A percentile compares a stretch with the other conserved stretches of the same genome.
Evolutionary conservation across 2,797 vertebrate species (phyloP).

Genomic region (Pteropus rufus): DNA sequence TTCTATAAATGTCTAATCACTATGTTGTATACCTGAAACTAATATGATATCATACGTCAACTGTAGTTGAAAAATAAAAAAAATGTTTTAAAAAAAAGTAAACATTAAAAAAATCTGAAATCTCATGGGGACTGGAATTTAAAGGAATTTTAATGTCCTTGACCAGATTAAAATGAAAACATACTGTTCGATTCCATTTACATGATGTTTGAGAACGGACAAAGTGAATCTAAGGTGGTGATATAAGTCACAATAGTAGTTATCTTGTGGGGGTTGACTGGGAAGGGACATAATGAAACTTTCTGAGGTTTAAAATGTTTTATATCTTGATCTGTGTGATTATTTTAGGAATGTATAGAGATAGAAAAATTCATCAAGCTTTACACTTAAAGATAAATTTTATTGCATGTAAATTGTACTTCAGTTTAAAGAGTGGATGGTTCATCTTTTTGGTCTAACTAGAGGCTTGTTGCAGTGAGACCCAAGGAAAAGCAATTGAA

Average conservation of each 20-base stretch:
- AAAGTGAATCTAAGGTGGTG: background rate
- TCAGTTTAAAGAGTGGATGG: background rate
- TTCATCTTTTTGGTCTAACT: background rate
- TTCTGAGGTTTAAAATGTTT: no score
- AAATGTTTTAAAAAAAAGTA: background rate
- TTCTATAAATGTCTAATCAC: background rate
- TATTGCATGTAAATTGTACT: background rate
- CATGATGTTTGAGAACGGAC: background rate
- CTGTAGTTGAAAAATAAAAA: background rate
- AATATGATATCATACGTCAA: no score
- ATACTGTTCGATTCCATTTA: background rate
- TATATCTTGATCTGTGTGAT: background rate
- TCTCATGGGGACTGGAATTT: background rate
- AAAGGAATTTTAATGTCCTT: background rate
- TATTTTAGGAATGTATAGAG: background rate
- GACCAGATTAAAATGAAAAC: background rate
- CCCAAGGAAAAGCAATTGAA: background rate
- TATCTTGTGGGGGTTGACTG: background rate
- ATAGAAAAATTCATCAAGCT: background rate
- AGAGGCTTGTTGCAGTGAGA: background rate
- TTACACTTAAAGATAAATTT: background rate
- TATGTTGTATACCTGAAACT: background rate
- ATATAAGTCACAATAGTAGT: background rate
- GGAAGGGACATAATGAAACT: no score
- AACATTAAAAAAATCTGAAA: background rate